Evolutionary conservation across 1,140 invertebrate genomes (phyloP).

Genomic region (Brachionus asplanchnoidis): DNA sequence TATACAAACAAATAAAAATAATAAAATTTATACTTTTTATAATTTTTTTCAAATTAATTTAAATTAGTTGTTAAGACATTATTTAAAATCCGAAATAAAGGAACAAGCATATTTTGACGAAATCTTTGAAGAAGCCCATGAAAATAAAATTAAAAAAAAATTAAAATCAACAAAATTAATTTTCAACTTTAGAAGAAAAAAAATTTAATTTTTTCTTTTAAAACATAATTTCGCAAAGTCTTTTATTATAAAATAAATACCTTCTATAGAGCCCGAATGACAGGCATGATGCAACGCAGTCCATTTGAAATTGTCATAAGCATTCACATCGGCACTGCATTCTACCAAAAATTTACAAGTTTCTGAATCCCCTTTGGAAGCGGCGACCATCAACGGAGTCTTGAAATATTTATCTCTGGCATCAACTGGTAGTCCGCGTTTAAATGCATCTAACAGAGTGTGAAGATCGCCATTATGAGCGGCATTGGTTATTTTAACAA

Average conservation of each 20-base stretch:
- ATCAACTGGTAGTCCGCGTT: constrained; percentile 51
- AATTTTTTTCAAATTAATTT: too few species aligned
- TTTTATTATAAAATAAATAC: neutral
- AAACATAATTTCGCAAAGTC: too few species aligned
- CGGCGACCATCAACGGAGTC: constrained; percentile 57
- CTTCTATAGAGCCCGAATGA: constrained; percentile 48
- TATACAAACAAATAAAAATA: too few species aligned
- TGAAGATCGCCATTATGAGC: constrained; percentile 44
- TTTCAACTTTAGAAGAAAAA: too few species aligned
- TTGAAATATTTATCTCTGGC: constrained; percentile 57
- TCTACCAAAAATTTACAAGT: constrained; percentile 54
- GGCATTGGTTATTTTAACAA: constrained; percentile 55
- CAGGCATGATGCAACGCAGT: constrained; percentile 58
- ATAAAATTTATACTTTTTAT: too few species aligned
- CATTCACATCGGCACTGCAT: constrained; percentile 53
- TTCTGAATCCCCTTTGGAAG: constrained; percentile 49
- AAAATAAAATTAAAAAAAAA: too few species aligned
- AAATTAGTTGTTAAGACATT: too few species aligned
- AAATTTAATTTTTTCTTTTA: too few species aligned
- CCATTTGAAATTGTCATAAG: constrained; percentile 58
- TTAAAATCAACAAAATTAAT: too few species aligned
- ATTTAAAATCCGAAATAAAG: too few species aligned
- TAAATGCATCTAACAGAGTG: constrained; percentile 51
- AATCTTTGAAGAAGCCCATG: too few species aligned
- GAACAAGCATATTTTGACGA: too few species aligned